Conservation (phyloP, 2,888 invertebrate genomes). For the Malacosoma neustria region DNA sequence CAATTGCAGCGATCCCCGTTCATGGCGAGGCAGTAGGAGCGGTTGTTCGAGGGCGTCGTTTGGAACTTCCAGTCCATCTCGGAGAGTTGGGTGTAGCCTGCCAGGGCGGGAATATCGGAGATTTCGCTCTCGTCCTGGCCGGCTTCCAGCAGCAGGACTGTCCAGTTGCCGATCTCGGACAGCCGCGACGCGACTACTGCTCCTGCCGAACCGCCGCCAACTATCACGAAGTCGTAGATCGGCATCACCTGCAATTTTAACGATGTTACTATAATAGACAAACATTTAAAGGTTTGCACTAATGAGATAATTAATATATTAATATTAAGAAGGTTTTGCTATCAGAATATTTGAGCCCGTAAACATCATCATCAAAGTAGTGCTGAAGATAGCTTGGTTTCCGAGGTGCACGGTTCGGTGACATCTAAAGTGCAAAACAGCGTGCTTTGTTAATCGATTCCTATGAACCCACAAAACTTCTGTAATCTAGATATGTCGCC, state of each 20-base stretch:
- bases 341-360: no score
- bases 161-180: constrained; percentile 88
- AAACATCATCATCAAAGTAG: no score
- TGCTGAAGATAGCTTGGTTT: no score
- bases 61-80: constrained; percentile 95
- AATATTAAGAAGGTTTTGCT: no score
- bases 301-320: no score
- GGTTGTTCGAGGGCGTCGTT: constrained; percentile 84
- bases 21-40: constrained; percentile 91
- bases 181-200: constrained; percentile 90
- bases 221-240: constrained; percentile 90
- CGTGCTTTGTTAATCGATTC: no score
- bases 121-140: constrained; percentile 93
- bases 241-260: constrained; percentile 76
- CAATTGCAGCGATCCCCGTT: constrained; percentile 91
- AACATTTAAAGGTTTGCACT: no score
- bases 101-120: constrained; percentile 89
- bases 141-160: constrained; percentile 88
- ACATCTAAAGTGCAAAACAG: no score
- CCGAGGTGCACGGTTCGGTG: no score
- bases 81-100: constrained; percentile 88
- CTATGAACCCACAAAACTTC: no score
- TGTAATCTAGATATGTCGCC: no score
- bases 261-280: neutral
- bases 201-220: constrained; percentile 93